Base-by-base conservation (phyloP, 2,797 vertebrate genomes). In the Mycteria americana region DNA sequence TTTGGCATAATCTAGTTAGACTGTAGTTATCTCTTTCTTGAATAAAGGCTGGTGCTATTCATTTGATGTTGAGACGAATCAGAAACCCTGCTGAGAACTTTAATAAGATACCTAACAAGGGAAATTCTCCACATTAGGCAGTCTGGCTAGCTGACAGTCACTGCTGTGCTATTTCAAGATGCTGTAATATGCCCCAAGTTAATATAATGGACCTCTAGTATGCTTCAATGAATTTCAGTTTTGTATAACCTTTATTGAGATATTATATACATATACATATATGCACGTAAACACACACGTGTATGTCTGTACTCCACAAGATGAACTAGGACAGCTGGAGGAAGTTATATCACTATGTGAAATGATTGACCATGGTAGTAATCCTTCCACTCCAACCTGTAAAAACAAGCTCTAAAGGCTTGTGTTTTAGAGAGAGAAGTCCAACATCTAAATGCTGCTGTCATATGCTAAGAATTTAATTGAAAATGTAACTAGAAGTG, bases 51-150 rank as follows among this genome's bases (percentile, higher is more conserved):
- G 45, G 45, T 96, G 57, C 65, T 94, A 88, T 96, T 97, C 89
- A 93, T 94, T 96, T 76, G 69, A 75, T 90, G 83, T 72, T 84
- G 89, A 94, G 94, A 94, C 10, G 1, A 96, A 91, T 94, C 85
- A 74, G 94, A 92, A 96, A 91, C 60, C 95, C 89, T 54, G 74
- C 92, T 95, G 94, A 82, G 94, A 94, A 88, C 85, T 96, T 97
- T 96, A 97, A 97, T 96, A 95, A 97, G 92, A 91, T 94, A 87
- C 77, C 91, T 94, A 94, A 93, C 85, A 96, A 92, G 95, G 87
- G 89, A 95, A 96, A 95, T 88, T 86, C 81, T 95, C 87, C 76
- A 62, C 85, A 75, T 95, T 91, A 96, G 87, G 83, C 91, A 93
- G 60, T 81, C 74, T 95, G 96, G 95, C 93, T 95, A 85, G 70